These are phyloP conservation scores for Lasioglossum malachurum DNA, from an alignment of 2,888 invertebrate genomes.

Conservation along the genomic window DNA sequence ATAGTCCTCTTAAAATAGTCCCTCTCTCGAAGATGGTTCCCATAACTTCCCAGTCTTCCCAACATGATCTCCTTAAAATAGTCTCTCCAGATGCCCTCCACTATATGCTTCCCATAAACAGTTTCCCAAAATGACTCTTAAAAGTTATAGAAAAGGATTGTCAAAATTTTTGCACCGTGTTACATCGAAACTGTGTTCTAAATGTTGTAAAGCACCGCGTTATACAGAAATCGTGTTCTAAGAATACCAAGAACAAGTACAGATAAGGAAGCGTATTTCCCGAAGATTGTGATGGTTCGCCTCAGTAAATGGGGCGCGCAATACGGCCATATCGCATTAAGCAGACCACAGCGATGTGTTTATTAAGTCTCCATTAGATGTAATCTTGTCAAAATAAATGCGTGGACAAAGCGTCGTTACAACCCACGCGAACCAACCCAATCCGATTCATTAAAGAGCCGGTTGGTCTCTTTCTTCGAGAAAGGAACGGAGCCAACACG, in stretches of 20 bases:
- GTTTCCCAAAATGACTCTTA: neutral
- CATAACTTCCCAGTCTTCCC: too few relatives aligned
- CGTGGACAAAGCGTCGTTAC: slow-evolving; percentile 44
- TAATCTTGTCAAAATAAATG: slow-evolving; percentile 57
- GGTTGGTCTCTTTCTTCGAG: slow-evolving; percentile 58
- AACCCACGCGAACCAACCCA: slow-evolving; percentile 49
- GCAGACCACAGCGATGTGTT: slow-evolving; percentile 18
- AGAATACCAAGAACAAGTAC: neutral
- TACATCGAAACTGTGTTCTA: neutral
- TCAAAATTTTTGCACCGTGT: too few relatives aligned
- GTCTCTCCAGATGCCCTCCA: neutral
- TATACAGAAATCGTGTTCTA: neutral
- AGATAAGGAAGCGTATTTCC: neutral
- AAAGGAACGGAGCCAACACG: slow-evolving; percentile 32
- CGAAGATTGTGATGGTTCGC: neutral
- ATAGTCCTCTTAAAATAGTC: too few relatives aligned
- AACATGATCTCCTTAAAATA: neutral
- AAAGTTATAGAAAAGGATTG: too few relatives aligned
- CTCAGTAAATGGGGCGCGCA: neutral
- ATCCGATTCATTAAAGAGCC: slow-evolving; percentile 58
- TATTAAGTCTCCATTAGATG: slow-evolving; percentile 47
- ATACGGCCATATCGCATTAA: neutral
- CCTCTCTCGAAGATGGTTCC: neutral
- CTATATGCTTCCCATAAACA: neutral
- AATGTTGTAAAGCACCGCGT: neutral